Base-by-base conservation (phyloP, 2,888 invertebrate species). In the Synergus japonicus region DNA sequence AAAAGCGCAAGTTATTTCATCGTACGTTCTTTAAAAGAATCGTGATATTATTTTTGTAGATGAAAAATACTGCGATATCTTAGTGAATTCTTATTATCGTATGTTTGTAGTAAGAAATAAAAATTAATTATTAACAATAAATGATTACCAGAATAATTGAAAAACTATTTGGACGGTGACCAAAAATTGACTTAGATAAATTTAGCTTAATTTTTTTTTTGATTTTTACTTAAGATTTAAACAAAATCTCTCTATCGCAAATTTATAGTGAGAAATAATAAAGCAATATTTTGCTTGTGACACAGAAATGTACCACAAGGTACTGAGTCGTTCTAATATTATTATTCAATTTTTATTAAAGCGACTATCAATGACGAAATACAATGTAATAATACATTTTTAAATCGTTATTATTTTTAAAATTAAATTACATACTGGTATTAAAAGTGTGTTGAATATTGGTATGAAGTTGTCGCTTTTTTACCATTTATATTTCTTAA, bases 21-120 rank as follows among this genome's bases (percentile, higher is more conserved):
- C 44, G 13, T 10, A 49, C 29, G 29, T 13, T 69, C 46, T 69
- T 69, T 18, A 18, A 73, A 41, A 41, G 37, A 41, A 73, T n/a
- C 73, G 73, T 73, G 73, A 73, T 73, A 73, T 73, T 58, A 73
- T 22, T 73, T 73, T 73, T 41, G 46, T 49, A 49, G 49, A 54
- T 29, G 49, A 73, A 73, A 73, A 37, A 37, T 15, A 58, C 69
- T 69, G 69, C 49, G 49, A 69, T 69, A 69, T 29, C 29, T 49
- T 49, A 29, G 15, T 46, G 49, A 69, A 37, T 29, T 69, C 49
- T 69, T 58, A 41, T 37, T 54, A 13, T 5, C 63, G 49, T 49
- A n/a, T 73, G 29, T 73, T 73, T 58, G n/a, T 54, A 58, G 37
- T 58, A 41, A 54, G 13, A 29, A 54, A 58, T 73, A 37, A 73